Percentiles rank a stretch among this genome's conserved stretches.
Evolutionary conservation across 2,888 invertebrate genomes (phyloP).

Genomic region (Tethea ocularis): DNA sequence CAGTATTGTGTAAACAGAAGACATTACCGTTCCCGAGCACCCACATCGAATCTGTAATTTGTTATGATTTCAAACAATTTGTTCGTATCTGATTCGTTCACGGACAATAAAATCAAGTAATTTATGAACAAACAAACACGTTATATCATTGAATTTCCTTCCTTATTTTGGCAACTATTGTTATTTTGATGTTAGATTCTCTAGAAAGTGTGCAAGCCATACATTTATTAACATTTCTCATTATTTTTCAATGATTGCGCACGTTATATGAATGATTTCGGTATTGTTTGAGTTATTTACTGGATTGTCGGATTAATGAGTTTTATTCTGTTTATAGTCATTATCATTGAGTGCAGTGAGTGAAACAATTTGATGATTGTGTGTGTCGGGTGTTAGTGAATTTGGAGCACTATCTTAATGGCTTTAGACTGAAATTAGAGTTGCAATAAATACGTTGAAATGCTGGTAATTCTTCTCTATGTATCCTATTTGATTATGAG

Average conservation of each 20-base stretch:
- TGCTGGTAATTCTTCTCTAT: too few species aligned
- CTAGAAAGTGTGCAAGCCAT: background rate
- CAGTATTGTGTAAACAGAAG: background rate
- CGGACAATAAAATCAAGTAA: constrained; percentile 17
- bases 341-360: too few species aligned
- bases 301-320: too few species aligned
- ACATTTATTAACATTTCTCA: background rate
- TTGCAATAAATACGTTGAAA: too few species aligned
- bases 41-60: background rate
- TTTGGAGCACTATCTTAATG: too few species aligned
- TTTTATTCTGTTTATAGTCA: too few species aligned
- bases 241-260: background rate
- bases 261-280: background rate
- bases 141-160: constrained; percentile 6
- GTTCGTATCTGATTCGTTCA: constrained; percentile 2
- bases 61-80: background rate
- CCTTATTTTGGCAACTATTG: constrained; percentile 1
- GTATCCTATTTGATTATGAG: too few species aligned
- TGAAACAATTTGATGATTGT: too few species aligned
- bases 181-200: background rate
- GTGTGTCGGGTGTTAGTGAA: too few species aligned
- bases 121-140: constrained; percentile 19
- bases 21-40: background rate
- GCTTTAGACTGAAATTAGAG: too few species aligned
- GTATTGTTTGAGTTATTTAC: background rate